Base-by-base conservation (phyloP, 1,140 invertebrate species). In the Micrasema longulum region DNA sequence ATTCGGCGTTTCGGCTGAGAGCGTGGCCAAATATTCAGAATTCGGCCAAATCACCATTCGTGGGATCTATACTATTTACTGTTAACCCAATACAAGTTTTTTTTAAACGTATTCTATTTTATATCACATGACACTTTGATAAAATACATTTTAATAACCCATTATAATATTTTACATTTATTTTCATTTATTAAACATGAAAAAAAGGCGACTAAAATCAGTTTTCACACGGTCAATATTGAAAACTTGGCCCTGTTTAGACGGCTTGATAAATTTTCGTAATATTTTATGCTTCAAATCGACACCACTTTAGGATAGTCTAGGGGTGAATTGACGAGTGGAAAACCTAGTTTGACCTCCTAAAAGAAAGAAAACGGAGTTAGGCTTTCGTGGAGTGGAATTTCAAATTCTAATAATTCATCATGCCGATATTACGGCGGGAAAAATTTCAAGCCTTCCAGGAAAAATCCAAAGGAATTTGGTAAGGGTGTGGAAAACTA, bases 321-420 rank as follows among this genome's bases (percentile, higher is more conserved):
- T 14, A n/a, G 43, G 12, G 12, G 1, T 1, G 43, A 16, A 16
- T 5, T n/a, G 43, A 47, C 12, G 43, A 16, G 43, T 16, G 16
- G 43, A 47, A 47, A 47, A 47, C n/a, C n/a, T 5, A 47, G 43
- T 47, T 47, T 16, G 43, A 7, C 26, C 26, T 31, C 26, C 3
- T 31, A 31, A 7, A 4, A 31, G 26, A 31, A 7, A 31, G 26
- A 7, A 31, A 31, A 7, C 26, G 3, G 26, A 2, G 26, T 31
- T 31, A 31, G 26, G 7, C 7, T 31, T 31, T 31, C 7, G 26
- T 7, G 47, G 45, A 48, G 60, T 48, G 60, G 43, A 18, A 22
- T 63, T 47, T 31, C 43, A 48, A 48, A 64, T 64, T 47, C 60
- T 47, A 7, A 64, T 64, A 64, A 47, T 47, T 64, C 60, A 64